Evolutionary conservation across 1,140 invertebrate species (phyloP).

Genomic region (Antheraea mylitta): DNA sequence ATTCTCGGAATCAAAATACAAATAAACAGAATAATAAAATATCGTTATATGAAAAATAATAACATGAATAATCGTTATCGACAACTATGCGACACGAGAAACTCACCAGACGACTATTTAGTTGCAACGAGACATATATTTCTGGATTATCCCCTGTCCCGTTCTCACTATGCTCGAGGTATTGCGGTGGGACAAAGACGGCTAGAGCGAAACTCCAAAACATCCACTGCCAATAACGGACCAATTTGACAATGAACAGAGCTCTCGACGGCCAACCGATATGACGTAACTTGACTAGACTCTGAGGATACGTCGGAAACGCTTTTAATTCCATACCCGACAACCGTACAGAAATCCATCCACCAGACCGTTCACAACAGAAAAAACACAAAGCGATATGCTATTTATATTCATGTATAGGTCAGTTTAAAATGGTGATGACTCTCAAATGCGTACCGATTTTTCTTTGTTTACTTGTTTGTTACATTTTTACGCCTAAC

Average conservation of each 20-base stretch:
- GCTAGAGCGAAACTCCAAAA: conserved; percentile 20
- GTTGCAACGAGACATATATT: neutral
- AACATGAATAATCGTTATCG: conserved; percentile 6
- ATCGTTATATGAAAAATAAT: too few species aligned
- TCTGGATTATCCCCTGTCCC: neutral
- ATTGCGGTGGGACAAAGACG: conserved; percentile 14
- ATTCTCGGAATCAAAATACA: too few species aligned
- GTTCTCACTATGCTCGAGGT: neutral
- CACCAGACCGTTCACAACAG: neutral
- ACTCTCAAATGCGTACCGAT: too few species aligned
- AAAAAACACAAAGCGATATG: neutral
- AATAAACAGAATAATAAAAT: too few species aligned
- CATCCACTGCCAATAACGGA: conserved; percentile 28
- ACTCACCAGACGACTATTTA: conserved; percentile 32
- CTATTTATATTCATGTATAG: too few species aligned
- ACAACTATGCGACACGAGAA: conserved; percentile 9
- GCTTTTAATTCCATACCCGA: neutral
- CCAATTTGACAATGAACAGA: conserved; percentile 23
- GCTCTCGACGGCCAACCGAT: conserved; percentile 20
- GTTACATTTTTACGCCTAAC: too few species aligned
- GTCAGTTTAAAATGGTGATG: too few species aligned
- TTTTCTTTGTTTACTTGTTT: too few species aligned
- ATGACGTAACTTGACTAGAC: conserved; percentile 19
- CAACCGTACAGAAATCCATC: neutral
- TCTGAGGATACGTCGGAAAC: conserved; percentile 26